These are phyloP conservation scores for Aproaerema taeniolella DNA, from an alignment of 2,888 invertebrate species.

Conservation along the genomic window DNA sequence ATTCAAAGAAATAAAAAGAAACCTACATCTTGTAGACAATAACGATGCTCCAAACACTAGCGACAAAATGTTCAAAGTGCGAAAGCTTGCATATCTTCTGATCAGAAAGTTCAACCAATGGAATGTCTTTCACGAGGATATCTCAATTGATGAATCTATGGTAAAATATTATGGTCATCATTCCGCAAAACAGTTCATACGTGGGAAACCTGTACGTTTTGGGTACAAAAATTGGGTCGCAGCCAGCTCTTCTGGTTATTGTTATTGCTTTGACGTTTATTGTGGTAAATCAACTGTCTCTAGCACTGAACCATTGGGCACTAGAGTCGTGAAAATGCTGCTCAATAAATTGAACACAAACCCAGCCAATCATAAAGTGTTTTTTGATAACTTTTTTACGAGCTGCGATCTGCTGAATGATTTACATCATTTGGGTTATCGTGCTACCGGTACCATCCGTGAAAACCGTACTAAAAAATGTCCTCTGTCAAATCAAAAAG, in stretches of 20 bases:
- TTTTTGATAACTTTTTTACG: slow-evolving; percentile 8
- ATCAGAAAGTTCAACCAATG: slow-evolving; percentile 22
- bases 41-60: slow-evolving; percentile 8
- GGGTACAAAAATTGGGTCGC: slow-evolving; percentile 30
- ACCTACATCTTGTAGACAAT: slow-evolving; percentile 16
- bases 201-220: slow-evolving; percentile 29
- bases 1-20: slow-evolving; percentile 16
- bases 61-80: slow-evolving; percentile 21
- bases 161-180: slow-evolving; percentile 27
- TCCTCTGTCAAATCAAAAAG: neutral
- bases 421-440: neutral
- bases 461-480: slow-evolving; percentile 6
- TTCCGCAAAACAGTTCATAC: slow-evolving; percentile 27
- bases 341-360: slow-evolving; percentile 1
- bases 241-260: slow-evolving; percentile 25
- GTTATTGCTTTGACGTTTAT: slow-evolving; percentile 21
- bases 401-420: slow-evolving; percentile 1
- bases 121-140: slow-evolving; percentile 22
- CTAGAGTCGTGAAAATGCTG: slow-evolving; percentile 4
- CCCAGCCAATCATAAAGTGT: neutral
- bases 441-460: neutral
- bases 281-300: slow-evolving; percentile 7
- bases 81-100: slow-evolving; percentile 17
- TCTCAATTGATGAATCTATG: slow-evolving; percentile 28
- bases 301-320: neutral